Evolutionary conservation across 2,888 invertebrate species (phyloP).

Genomic region (Crossocerus cetratus): DNA sequence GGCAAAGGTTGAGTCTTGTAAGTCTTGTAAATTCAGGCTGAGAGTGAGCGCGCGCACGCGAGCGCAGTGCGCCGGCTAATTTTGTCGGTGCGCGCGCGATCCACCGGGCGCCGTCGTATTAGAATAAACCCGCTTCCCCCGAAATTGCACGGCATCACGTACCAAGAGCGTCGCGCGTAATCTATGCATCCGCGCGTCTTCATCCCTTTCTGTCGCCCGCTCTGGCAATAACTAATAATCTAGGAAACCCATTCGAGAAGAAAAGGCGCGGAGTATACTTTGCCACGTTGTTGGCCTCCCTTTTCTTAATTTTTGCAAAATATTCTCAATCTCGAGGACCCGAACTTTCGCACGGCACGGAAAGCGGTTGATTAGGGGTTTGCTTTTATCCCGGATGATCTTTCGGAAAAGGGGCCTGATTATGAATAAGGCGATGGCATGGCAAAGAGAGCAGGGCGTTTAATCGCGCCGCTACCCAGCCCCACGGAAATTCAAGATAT

Average conservation of each 20-base stretch:
- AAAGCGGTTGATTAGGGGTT: no score
- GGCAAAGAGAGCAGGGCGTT: no score
- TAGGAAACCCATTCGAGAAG: constrained; percentile 25
- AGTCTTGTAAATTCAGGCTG: constrained; percentile 24
- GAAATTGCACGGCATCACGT: constrained; percentile 44
- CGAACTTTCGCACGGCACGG: no score
- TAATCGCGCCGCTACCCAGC: no score
- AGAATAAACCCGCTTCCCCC: constrained; percentile 43
- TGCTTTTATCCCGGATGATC: no score
- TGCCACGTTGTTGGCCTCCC: constrained; percentile 2
- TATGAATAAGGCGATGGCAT: no score
- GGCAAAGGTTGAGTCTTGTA: constrained; percentile 10
- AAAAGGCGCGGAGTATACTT: not conserved
- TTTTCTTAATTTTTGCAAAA: no score
- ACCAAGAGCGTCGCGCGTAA: constrained; percentile 32
- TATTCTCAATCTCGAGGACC: no score
- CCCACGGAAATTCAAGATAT: not conserved
- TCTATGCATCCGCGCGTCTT: constrained; percentile 49
- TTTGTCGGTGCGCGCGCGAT: constrained; percentile 29
- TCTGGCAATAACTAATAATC: constrained; percentile 33
- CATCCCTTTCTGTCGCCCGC: not conserved
- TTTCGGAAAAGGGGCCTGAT: no score
- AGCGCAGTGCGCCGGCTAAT: constrained; percentile 29
- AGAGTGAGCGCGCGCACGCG: constrained; percentile 13
- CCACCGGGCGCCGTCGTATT: constrained; percentile 25